Evolutionary conservation across 2,888 invertebrate species (phyloP).

Genomic region (Chrysotoxum bicinctum): DNA sequence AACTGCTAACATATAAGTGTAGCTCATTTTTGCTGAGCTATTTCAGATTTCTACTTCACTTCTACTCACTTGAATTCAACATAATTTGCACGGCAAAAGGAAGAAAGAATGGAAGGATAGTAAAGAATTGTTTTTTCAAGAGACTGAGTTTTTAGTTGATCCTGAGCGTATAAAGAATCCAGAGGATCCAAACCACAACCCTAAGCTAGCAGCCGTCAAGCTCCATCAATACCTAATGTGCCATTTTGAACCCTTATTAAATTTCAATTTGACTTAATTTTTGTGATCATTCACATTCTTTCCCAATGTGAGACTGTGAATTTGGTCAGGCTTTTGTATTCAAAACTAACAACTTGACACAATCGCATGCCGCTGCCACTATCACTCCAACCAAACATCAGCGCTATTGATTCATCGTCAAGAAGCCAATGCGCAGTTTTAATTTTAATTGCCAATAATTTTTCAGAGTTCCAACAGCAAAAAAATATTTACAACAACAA

Average conservation of each 20-base stretch:
- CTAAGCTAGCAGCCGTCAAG: no score
- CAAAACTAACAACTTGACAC: constrained; percentile 52
- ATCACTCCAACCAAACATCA: constrained; percentile 3
- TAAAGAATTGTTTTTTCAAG: no score
- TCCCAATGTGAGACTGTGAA: not conserved
- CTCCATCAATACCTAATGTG: no score
- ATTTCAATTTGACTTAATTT: not conserved
- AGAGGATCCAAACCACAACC: no score
- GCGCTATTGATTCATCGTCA: not conserved
- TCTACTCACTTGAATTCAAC: no score
- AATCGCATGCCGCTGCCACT: constrained; percentile 40
- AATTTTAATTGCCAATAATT: constrained; percentile 65
- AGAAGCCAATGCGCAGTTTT: constrained; percentile 42
- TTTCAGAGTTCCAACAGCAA: constrained; percentile 27
- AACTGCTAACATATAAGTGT: no score
- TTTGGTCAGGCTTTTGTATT: constrained; percentile 15
- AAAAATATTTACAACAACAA: not conserved
- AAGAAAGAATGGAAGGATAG: no score
- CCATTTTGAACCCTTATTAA: not conserved
- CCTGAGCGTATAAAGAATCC: no score
- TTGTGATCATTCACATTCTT: not conserved
- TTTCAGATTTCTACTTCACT: no score
- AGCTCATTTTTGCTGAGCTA: no score
- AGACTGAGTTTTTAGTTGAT: no score
- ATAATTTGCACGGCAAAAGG: no score